Percentiles rank a stretch among this genome's conserved stretches.
Conservation (phyloP, 2,888 invertebrate species). For the Uloborus plumipes region DNA sequence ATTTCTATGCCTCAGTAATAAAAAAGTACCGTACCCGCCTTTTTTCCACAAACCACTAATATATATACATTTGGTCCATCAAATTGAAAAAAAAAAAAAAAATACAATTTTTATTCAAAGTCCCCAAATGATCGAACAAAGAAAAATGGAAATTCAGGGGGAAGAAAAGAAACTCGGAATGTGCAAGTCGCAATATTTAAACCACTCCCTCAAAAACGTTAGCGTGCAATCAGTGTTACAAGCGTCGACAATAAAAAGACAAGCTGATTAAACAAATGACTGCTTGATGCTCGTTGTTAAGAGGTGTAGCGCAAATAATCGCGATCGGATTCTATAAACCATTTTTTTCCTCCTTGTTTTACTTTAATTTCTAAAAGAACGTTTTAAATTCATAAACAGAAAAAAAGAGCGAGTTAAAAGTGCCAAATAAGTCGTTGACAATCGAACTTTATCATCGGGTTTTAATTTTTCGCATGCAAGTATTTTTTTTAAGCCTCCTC, state of each 20-base stretch:
- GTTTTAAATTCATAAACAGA: conserved; percentile 55
- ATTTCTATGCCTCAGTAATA: too few relatives aligned
- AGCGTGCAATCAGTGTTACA: conserved; percentile 40
- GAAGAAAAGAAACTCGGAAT: background rate
- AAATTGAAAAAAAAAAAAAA: too few relatives aligned
- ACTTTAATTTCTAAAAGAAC: conserved; percentile 49
- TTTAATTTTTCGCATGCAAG: conserved; percentile 55
- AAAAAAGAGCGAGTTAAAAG: conserved; percentile 38
- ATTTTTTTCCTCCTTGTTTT: conserved; percentile 17
- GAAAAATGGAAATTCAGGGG: background rate
- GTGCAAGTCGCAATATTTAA: background rate
- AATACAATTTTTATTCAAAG: too few relatives aligned
- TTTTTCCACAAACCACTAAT: too few relatives aligned
- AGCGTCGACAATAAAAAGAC: conserved; percentile 54
- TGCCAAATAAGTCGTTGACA: conserved; percentile 59
- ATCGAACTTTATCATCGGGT: conserved; percentile 49
- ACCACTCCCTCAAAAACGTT: conserved; percentile 14
- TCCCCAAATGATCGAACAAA: background rate
- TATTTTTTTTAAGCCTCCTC: conserved; percentile 1
- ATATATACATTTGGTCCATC: too few relatives aligned
- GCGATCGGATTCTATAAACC: conserved; percentile 44
- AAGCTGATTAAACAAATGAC: conserved; percentile 60
- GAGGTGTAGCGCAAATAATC: conserved; percentile 53
- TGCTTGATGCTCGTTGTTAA: conserved; percentile 36
- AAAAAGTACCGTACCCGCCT: too few relatives aligned